Evolutionary conservation across 2,797 vertebrate genomes (phyloP).

Genomic region (Myripristis jacobus): DNA sequence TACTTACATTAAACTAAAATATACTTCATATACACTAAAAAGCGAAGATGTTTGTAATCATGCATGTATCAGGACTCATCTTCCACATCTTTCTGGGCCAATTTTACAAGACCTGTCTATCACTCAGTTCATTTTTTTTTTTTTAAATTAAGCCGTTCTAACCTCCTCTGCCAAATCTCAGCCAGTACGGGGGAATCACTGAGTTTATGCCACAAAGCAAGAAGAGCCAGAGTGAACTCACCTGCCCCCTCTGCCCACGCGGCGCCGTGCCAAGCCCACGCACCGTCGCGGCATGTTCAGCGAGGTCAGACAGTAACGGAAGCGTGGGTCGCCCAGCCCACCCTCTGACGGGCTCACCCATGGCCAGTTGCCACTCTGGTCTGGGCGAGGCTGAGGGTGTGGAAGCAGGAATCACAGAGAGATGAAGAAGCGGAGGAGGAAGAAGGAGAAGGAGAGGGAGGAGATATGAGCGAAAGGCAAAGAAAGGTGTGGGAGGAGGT

Average conservation of each 20-base stretch:
- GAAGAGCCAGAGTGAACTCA: conserved; percentile 65
- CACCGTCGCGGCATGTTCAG: conserved; percentile 91
- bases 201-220: no score
- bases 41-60: no score
- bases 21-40: no score
- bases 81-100: no score
- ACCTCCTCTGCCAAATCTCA: not conserved
- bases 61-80: no score
- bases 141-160: not conserved
- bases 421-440: not conserved
- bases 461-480: no score
- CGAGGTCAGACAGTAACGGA: conserved; percentile 96
- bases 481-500: no score
- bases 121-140: no score
- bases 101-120: not conserved
- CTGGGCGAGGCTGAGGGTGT: conserved; percentile 87
- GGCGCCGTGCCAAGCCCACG: conserved; percentile 93
- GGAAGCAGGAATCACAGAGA: not conserved
- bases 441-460: no score
- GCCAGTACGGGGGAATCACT: not conserved
- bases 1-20: no score
- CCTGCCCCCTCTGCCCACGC: conserved; percentile 96
- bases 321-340: conserved; percentile 89
- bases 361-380: conserved; percentile 92
- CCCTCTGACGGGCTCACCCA: conserved; percentile 93